A percentile compares a stretch with the other conserved stretches of the same genome.
Evolutionary conservation across 1,140 invertebrate species (phyloP).

Genomic region (Drosophila eugracilis): DNA sequence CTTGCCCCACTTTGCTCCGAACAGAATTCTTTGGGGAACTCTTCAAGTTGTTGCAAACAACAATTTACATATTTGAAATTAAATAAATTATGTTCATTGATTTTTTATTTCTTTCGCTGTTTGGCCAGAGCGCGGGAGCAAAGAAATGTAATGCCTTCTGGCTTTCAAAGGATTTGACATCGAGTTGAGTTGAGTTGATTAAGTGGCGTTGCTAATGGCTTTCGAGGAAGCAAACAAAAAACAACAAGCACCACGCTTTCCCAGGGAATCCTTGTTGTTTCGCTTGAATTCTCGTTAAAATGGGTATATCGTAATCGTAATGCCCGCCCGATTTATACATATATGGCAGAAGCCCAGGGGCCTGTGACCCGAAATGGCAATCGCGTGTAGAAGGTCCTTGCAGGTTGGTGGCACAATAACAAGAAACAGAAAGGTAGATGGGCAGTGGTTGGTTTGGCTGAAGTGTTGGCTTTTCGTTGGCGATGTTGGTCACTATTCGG

Average conservation of each 20-base stretch:
- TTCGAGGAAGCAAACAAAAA: conserved; percentile 31
- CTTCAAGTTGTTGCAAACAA: conserved; percentile 16
- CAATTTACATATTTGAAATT: conserved; percentile 34
- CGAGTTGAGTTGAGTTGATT: conserved; percentile 46
- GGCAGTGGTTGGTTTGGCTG: neutral
- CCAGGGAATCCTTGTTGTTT: conserved; percentile 3
- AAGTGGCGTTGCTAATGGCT: conserved; percentile 75
- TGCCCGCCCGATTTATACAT: conserved; percentile 17
- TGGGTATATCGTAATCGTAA: conserved; percentile 42
- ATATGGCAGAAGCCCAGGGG: too few relatives aligned
- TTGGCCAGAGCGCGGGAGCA: neutral
- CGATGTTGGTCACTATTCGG: conserved; percentile 22
- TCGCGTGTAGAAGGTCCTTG: conserved; percentile 22
- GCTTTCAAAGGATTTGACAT: conserved; percentile 47
- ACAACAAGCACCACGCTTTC: neutral
- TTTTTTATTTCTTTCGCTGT: conserved; percentile 36
- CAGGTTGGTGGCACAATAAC: too few relatives aligned
- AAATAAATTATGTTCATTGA: conserved; percentile 48
- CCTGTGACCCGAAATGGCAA: conserved; percentile 31
- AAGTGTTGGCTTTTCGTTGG: neutral
- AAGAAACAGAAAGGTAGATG: too few relatives aligned
- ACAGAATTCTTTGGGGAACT: neutral
- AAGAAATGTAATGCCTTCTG: conserved; percentile 7
- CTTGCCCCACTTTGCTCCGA: conserved; percentile 10
- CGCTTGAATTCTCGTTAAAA: conserved; percentile 16